phyloP scores from a whole-genome alignment of 1,140 invertebrate species.

The Drosophila truncata region DNA sequence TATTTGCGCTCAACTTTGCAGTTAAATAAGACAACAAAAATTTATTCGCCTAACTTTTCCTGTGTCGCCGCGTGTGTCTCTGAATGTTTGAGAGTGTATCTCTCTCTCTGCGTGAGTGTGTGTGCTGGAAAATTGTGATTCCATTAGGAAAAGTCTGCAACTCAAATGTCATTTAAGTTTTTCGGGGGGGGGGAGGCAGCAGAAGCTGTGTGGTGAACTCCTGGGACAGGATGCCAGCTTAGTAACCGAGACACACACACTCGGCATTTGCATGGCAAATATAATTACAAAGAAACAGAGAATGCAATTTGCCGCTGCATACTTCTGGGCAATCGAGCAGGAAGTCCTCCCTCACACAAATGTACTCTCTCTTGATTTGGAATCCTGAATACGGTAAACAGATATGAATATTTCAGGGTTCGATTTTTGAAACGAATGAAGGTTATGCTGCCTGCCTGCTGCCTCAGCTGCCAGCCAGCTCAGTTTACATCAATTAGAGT shows the following conservation, averaged over 20 bases:
- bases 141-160: slow-evolving; percentile 78
- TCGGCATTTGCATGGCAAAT: slow-evolving; percentile 67
- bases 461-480: no score
- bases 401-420: slow-evolving; percentile 27
- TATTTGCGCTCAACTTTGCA: slow-evolving; percentile 77
- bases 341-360: neutral
- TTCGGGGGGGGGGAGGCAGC: neutral
- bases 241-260: slow-evolving; percentile 32
- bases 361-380: neutral
- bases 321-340: slow-evolving; percentile 28
- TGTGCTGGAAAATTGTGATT: slow-evolving; percentile 70
- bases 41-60: slow-evolving; percentile 46
- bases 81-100: slow-evolving; percentile 5
- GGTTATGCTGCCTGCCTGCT: neutral
- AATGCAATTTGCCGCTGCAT: slow-evolving; percentile 46
- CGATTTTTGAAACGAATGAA: neutral
- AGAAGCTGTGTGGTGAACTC: neutral
- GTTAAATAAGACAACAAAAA: slow-evolving; percentile 67
- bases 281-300: slow-evolving; percentile 68
- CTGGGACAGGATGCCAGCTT: slow-evolving; percentile 11
- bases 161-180: slow-evolving; percentile 80
- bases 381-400: slow-evolving; percentile 29
- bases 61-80: slow-evolving; percentile 8
- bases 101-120: slow-evolving; percentile 19
- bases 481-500: slow-evolving; percentile 68